Conservation (phyloP, 2,113 vertebrate genomes). For the Colossoma macropomum region DNA sequence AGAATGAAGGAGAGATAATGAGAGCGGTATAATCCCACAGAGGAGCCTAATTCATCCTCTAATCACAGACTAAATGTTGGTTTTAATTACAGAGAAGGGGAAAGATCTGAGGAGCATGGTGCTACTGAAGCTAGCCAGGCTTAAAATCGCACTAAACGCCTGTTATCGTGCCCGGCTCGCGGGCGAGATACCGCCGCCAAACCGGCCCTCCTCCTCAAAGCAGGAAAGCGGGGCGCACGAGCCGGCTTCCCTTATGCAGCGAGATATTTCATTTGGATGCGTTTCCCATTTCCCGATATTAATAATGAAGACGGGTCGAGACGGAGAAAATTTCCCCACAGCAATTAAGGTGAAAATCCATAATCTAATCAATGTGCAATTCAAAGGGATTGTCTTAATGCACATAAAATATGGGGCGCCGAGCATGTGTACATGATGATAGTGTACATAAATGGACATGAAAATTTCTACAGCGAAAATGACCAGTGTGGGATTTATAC, state of each 20-base stretch:
- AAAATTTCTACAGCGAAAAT: conserved; percentile 71
- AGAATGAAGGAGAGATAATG: conserved; percentile 73
- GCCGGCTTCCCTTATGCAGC: neutral
- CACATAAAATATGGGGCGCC: conserved; percentile 75
- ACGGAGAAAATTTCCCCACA: conserved; percentile 74
- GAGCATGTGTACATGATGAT: conserved; percentile 43
- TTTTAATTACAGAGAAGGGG: conserved; percentile 76
- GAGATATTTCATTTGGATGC: conserved; percentile 66
- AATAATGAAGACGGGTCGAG: conserved; percentile 78
- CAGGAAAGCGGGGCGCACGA: neutral
- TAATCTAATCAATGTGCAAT: conserved; percentile 82
- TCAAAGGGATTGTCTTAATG: conserved; percentile 79
- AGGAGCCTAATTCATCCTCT: conserved; percentile 71
- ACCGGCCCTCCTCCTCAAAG: neutral
- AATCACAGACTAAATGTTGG: conserved; percentile 75
- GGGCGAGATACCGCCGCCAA: neutral
- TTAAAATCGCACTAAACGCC: conserved; percentile 16
- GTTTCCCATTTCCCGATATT: conserved; percentile 77
- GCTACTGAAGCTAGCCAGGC: conserved; percentile 35
- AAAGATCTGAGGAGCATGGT: conserved; percentile 63
- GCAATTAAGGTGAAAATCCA: conserved; percentile 81
- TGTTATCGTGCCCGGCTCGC: conserved; percentile 3
- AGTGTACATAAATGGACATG: conserved; percentile 65
- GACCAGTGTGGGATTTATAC: conserved; percentile 74
- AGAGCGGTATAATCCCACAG: conserved; percentile 73